Evolutionary conservation across 2,113 vertebrate genomes (phyloP), one percentile per base, ranked within the genome.

Genomic region (Cyanistes caeruleus): DNA sequence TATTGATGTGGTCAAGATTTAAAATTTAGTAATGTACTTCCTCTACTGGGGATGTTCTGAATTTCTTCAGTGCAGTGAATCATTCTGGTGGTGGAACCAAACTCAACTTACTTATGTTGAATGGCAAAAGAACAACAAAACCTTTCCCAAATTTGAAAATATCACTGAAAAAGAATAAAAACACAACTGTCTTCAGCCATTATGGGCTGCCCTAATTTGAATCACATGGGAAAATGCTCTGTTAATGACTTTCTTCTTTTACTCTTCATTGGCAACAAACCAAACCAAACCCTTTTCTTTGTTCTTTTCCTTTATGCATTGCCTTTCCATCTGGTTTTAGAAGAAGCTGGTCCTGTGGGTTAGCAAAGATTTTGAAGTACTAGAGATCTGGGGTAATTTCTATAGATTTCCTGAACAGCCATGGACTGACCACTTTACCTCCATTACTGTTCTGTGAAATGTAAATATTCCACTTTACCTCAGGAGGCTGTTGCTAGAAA

Each of bases 91-190:
- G 63, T 90, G 80, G 77, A 72, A 95, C 70, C 89, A 79, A 88
- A 91, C 53, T 89, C 84, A 87, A 67, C 48, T 92, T 95, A 46
- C 53, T 91, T 93, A 59, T 62, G 69, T 28, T 74, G 83, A 90
- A 86, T 70, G 64, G 53, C 82, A 69, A 93, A 96, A 94, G 49
- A 86, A 90, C 75, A 95, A 78, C 73, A 95, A 79, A 91, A 94
- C 70, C 58, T 84, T 87, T 28, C 76, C 73, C 76, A 70, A 80
- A 89, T 92, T 96, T 87, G 53, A 95, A 77, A 96, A 58, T 76
- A 95, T 93, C 70, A 60, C 48, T 96, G 83, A 87, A 94, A 93
- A 89, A 94, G 39, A 95, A 96, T 51, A 95, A 90, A 95, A 85
- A 52, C 85, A 46, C 39, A 96, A 48, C 56, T 80, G 28, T 51